A percentile compares a stretch with the other conserved stretches of the same genome.
Evolutionary conservation across 2,888 invertebrate species (phyloP).

Genomic region (Agrotis puta): DNA sequence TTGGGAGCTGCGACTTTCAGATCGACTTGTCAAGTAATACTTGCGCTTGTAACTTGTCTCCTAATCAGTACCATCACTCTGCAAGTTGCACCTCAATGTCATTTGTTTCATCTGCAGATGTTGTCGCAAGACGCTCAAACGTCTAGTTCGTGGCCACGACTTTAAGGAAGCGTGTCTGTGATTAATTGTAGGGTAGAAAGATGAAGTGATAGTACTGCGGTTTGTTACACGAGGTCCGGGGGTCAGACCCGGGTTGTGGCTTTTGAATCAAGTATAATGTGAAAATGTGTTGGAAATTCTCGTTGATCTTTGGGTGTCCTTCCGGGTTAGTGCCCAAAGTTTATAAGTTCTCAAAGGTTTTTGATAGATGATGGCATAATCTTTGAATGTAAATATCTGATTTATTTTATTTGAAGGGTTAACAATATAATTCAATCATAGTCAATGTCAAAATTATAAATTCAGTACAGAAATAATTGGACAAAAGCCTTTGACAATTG

Average conservation of each 20-base stretch:
- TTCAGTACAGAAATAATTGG: background rate
- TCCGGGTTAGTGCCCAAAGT: background rate
- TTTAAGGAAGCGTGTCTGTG: slow-evolving; percentile 28
- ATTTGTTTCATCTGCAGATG: background rate
- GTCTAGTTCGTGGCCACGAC: background rate
- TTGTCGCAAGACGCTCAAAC: background rate
- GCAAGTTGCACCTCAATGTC: background rate
- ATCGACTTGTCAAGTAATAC: background rate
- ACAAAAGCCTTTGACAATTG: background rate
- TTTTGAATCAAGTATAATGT: slow-evolving; percentile 24
- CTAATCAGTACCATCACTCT: background rate
- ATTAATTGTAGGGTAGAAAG: slow-evolving; percentile 53
- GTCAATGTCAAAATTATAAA: background rate
- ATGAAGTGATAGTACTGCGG: slow-evolving; percentile 49
- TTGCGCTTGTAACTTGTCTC: background rate
- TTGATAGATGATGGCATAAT: background rate
- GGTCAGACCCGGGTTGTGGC: slow-evolving; percentile 1
- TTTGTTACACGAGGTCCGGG: slow-evolving; percentile 18
- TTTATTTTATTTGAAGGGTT: background rate
- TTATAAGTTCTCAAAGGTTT: slow-evolving; percentile 15
- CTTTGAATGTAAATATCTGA: too few species aligned
- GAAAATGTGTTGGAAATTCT: slow-evolving; percentile 4
- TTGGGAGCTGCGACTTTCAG: background rate
- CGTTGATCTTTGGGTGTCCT: slow-evolving; percentile 8
- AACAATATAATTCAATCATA: background rate